phyloP scores from a whole-genome alignment of 2,888 invertebrate genomes.

The Loripinus fragilis region DNA sequence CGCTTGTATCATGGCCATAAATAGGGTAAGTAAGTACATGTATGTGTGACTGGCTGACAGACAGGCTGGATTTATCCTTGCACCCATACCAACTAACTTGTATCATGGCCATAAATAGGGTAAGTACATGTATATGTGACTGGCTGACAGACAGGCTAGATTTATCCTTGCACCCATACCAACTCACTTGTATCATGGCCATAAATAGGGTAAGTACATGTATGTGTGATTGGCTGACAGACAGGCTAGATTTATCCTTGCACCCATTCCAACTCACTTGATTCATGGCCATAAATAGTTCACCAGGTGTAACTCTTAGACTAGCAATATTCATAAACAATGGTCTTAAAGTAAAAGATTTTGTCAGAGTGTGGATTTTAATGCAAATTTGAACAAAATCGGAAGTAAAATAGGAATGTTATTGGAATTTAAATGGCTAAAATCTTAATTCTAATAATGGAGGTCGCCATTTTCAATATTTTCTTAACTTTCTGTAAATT shows the following conservation, averaged over 20 bases:
- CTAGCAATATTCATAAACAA: too few species aligned
- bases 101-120: slow-evolving; percentile 96
- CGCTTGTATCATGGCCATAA: slow-evolving; percentile 96
- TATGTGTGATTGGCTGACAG: slow-evolving; percentile 96
- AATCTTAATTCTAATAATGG: too few species aligned
- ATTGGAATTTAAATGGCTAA: too few species aligned
- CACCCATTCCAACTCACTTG: slow-evolving; percentile 80
- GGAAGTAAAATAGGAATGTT: too few species aligned
- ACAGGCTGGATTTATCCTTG: slow-evolving; percentile 95
- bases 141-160: slow-evolving; percentile 96
- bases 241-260: slow-evolving; percentile 95
- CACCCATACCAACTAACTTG: slow-evolving; percentile 99
- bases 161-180: slow-evolving; percentile 97
- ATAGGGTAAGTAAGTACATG: slow-evolving; percentile 90
- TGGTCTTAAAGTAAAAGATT: too few species aligned
- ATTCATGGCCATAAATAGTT: slow-evolving; percentile 87
- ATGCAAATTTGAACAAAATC: too few species aligned
- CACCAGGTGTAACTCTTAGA: too few species aligned
- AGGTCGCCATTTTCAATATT: too few species aligned
- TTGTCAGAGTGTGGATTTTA: too few species aligned
- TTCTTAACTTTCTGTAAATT: too few species aligned
- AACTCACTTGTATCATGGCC: slow-evolving; percentile 97
- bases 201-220: slow-evolving; percentile 91
- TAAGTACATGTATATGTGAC: slow-evolving; percentile 18
- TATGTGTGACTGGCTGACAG: slow-evolving; percentile 90